phyloP scores from a whole-genome alignment of 2,797 vertebrate species.

The Pipistrellus pygmaeus region DNA sequence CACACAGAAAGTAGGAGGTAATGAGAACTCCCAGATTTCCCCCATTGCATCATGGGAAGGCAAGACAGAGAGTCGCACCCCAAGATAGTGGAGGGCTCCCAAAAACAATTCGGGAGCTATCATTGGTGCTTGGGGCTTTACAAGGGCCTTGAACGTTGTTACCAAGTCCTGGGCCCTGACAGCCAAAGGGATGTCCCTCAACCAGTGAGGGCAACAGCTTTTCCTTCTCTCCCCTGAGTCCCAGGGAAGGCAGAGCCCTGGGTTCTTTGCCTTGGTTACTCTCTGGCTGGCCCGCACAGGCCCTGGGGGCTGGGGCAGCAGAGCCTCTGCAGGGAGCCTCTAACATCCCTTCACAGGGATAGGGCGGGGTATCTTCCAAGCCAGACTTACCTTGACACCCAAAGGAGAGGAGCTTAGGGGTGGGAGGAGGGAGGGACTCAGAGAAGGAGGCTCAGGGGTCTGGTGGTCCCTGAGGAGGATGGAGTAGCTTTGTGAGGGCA shows the following conservation, averaged over 20 bases:
- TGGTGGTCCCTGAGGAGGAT: not conserved
- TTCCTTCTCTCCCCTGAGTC: not conserved
- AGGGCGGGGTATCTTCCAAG: not conserved
- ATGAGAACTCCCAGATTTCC: not conserved
- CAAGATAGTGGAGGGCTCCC: not conserved
- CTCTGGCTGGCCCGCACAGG: not conserved
- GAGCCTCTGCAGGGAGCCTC: not conserved
- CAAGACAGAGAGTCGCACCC: not conserved
- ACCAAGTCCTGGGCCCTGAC: not conserved
- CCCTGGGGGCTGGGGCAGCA: not conserved
- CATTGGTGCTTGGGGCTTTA: not conserved
- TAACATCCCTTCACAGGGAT: not conserved
- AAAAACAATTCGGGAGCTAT: not conserved
- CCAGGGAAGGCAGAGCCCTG: not conserved
- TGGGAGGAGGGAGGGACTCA: not conserved
- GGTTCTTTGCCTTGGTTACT: not conserved
- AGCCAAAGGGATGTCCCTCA: not conserved
- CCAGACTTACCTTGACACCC: not conserved
- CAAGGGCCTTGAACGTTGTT: constrained; percentile 10
- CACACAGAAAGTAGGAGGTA: not conserved
- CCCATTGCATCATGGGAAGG: not conserved
- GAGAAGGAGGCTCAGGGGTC: not conserved
- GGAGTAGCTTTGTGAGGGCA: not conserved
- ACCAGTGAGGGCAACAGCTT: not conserved
- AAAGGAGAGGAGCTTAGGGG: constrained; percentile 2